A percentile compares a stretch with the other conserved stretches of the same genome.
Evolutionary conservation across 2,888 invertebrate species (phyloP).

Genomic region (Drosophila tripunctata): DNA sequence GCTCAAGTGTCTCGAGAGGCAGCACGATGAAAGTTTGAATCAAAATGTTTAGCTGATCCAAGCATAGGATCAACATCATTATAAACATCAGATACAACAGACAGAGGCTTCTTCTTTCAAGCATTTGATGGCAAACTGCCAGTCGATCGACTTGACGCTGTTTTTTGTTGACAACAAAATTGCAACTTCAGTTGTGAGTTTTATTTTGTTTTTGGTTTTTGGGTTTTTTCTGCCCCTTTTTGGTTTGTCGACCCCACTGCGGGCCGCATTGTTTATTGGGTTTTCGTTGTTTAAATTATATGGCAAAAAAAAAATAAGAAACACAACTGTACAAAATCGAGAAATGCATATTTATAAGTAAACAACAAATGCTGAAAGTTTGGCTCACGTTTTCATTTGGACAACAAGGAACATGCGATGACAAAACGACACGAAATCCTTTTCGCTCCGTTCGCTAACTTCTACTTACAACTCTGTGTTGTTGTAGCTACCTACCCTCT

Average conservation of each 20-base stretch:
- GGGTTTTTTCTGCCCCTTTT: neutral
- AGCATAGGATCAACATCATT: constrained; percentile 22
- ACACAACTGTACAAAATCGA: constrained; percentile 50
- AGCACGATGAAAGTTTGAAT: constrained; percentile 74
- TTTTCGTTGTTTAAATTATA: constrained; percentile 73
- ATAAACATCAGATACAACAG: constrained; percentile 14
- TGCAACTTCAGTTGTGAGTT: constrained; percentile 67
- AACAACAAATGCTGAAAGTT: constrained; percentile 51
- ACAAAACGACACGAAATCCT: constrained; percentile 81
- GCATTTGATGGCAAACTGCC: constrained; percentile 76
- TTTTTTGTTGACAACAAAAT: constrained; percentile 74
- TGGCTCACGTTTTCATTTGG: constrained; percentile 75
- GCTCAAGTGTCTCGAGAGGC: constrained; percentile 43
- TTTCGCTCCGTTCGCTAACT: constrained; percentile 41
- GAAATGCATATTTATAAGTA: constrained; percentile 76
- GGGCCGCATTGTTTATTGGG: constrained; percentile 71
- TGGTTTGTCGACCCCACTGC: constrained; percentile 36
- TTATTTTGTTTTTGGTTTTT: neutral
- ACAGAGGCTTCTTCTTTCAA: constrained; percentile 44
- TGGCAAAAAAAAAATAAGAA: constrained; percentile 38
- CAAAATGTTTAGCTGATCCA: constrained; percentile 38
- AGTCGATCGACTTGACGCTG: constrained; percentile 38
- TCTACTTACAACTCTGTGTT: constrained; percentile 20
- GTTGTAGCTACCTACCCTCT: constrained; percentile 14
- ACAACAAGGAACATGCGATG: constrained; percentile 71